Evolutionary conservation across 2,797 vertebrate species (phyloP).

Genomic region (Psittacula echo): DNA sequence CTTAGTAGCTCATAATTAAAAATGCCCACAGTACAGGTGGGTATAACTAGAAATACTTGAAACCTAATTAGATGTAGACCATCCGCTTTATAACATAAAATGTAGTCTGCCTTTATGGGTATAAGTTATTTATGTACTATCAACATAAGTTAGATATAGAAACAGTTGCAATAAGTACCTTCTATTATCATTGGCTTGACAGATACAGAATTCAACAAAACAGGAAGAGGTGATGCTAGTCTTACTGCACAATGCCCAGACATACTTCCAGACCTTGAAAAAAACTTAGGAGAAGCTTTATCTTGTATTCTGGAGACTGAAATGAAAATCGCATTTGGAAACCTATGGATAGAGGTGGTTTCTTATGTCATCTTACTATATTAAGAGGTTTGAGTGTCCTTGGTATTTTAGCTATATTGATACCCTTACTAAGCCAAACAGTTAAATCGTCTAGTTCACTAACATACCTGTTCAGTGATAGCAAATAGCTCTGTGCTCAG

Average conservation of each 20-base stretch:
- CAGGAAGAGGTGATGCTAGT: not conserved
- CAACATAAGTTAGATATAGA: not conserved
- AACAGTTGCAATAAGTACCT: not conserved
- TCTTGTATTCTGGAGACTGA: slow-evolving; percentile 89
- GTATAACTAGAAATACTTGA: not conserved
- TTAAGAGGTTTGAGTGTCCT: not conserved
- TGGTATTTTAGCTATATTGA: not conserved
- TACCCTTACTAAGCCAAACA: not conserved
- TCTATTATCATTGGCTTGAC: slow-evolving; percentile 35
- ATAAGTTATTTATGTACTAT: not conserved
- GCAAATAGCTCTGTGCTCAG: not conserved
- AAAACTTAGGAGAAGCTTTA: slow-evolving; percentile 83
- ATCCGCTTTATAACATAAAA: not conserved
- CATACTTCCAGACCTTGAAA: slow-evolving; percentile 81
- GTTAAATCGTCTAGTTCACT: not conserved
- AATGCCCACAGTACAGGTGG: not conserved
- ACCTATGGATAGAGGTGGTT: slow-evolving; percentile 89
- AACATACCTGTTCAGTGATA: not conserved
- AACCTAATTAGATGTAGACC: not conserved
- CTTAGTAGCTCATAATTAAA: slow-evolving; percentile 31
- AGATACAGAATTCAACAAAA: slow-evolving; percentile 36
- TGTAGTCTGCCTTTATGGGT: not conserved
- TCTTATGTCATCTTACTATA: not conserved
- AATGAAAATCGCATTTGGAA: slow-evolving; percentile 88
- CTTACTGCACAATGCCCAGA: slow-evolving; percentile 57